Evolutionary conservation across 2,888 invertebrate genomes (phyloP), one percentile per base, ranked within the genome.

Genomic region (Amiota communis): DNA sequence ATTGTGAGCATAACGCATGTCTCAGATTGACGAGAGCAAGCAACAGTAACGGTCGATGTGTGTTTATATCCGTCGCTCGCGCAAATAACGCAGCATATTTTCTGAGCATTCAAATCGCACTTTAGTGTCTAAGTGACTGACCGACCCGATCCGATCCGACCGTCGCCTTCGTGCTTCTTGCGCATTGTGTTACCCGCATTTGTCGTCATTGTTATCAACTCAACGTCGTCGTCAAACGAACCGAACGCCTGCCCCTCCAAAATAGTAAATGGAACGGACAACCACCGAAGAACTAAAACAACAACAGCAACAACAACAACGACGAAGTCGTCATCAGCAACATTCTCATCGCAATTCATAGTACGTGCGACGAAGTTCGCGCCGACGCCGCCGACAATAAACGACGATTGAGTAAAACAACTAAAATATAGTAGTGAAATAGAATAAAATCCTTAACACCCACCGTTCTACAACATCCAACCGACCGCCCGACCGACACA

Each of bases 21-120:
- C 77, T 84, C 83, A 83, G 84, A 84, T 82, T 81, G 78, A 79
- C 79, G 79, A 82, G 81, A 84, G 82, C 79, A 78, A 81, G 83
- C 83, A 81, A 83, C 80, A 65, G 81, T 80, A 65, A 81, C 85
- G 83, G 53, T 81, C 78, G 77, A 81, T 59, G 82, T 82, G 76
- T 80, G 78, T 77, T 78, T 79, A 80, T 74, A 73, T 74, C 76
- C 78, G 74, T 77, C 79, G 81, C 81, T 78, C 79, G 80, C 71
- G 69, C 75, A 75, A 78, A 81, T 9, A 68, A 53, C 51, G 23
- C n/a, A 51, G 8, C 13, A 53, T n/a, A 65, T 2, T 59, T 13
- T 59, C 23, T 59, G 59, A 59, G 59, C 59, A 23, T 23, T 53
- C n/a, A n/a, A 63, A 63, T 17, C 63, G 63, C 46, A 61, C 59